These are phyloP conservation scores for Picathartes gymnocephalus DNA, from an alignment of 2,113 vertebrate species.

Conservation along the genomic window DNA sequence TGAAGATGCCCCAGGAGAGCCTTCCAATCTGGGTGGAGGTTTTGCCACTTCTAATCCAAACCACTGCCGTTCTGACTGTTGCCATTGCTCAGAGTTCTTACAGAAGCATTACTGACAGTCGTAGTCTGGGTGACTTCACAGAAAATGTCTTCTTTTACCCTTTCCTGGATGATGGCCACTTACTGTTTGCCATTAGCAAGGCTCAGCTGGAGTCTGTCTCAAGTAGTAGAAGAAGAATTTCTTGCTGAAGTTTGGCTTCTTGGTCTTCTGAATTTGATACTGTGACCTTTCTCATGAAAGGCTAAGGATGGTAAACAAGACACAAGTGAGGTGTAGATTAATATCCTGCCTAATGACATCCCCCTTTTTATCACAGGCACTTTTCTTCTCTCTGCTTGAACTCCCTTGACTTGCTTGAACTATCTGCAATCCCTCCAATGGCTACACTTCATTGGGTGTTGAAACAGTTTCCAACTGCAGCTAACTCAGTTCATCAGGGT, in stretches of 20 bases:
- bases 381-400: not conserved
- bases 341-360: not conserved
- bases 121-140: not conserved
- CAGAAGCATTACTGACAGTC: not conserved
- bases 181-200: not conserved
- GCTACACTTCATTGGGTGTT: not conserved
- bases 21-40: slow-evolving; percentile 7
- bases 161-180: not conserved
- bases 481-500: slow-evolving; percentile 1
- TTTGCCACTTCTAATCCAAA: slow-evolving; percentile 14
- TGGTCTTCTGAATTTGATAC: not conserved
- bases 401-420: not conserved
- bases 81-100: not conserved
- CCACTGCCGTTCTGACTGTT: not conserved
- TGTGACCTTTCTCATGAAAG: not conserved
- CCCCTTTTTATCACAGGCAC: not conserved
- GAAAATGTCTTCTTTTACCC: not conserved
- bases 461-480: not conserved
- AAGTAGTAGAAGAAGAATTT: not conserved
- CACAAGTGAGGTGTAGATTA: not conserved
- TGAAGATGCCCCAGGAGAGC: slow-evolving; percentile 17
- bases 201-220: not conserved
- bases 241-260: not conserved
- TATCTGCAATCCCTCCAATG: not conserved
- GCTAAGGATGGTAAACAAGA: not conserved